Conservation (phyloP, 2,888 invertebrate genomes). For the Perizoma affinitatum region DNA sequence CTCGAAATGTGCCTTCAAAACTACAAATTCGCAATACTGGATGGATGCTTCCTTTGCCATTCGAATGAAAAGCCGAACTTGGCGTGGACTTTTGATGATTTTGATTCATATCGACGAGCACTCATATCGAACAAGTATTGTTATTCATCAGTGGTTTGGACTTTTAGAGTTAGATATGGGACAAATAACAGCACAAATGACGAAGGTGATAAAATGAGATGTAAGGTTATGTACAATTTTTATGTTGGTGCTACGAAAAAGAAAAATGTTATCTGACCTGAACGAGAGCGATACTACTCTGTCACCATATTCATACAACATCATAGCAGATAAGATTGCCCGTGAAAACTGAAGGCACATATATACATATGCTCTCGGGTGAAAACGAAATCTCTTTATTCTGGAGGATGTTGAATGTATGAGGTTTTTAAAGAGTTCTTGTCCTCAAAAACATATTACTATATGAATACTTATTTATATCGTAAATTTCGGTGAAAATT, state of each 20-base stretch:
- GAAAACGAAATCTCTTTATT: no score
- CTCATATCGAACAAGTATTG: not conserved
- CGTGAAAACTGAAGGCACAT: no score
- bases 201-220: not conserved
- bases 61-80: slow-evolving; percentile 5
- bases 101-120: not conserved
- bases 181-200: not conserved
- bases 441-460: no score
- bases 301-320: no score
- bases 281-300: no score
- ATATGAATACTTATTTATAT: no score
- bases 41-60: slow-evolving; percentile 62
- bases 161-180: slow-evolving; percentile 3
- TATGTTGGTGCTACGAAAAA: not conserved
- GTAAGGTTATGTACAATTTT: slow-evolving; percentile 8
- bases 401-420: no score
- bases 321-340: no score
- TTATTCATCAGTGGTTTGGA: slow-evolving; percentile 4
- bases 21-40: slow-evolving; percentile 85
- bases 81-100: slow-evolving; percentile 17
- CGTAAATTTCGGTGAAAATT: no score
- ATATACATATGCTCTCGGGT: no score
- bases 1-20: slow-evolving; percentile 87
- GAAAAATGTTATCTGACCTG: no score
- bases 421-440: no score